These are phyloP conservation scores for Drosophila pandora DNA, from an alignment of 1,140 invertebrate genomes.

Conservation along the genomic window DNA sequence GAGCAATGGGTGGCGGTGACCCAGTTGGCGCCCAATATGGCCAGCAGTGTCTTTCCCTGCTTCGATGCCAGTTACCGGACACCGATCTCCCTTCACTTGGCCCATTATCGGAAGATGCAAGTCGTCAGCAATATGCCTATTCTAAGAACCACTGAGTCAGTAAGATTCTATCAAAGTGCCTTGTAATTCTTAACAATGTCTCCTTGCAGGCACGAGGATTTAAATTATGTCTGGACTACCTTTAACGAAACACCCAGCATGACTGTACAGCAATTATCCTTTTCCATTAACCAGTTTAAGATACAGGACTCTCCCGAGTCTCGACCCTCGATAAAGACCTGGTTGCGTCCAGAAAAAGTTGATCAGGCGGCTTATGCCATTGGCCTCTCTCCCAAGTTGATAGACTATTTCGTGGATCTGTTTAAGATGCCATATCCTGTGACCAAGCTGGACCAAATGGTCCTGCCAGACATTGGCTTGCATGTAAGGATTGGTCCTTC, in stretches of 20 bases:
- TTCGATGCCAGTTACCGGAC: not conserved
- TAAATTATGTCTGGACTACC: constrained; percentile 13
- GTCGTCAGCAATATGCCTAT: constrained; percentile 13
- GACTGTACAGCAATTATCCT: not conserved
- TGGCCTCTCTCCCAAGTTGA: not conserved
- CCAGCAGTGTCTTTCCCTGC: constrained; percentile 15
- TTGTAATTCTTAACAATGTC: not conserved
- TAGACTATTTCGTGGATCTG: not conserved
- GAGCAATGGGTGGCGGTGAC: constrained; percentile 4
- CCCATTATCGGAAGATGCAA: not conserved
- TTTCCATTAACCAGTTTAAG: constrained; percentile 7
- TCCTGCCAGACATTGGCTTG: not conserved
- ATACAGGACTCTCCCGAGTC: not conserved
- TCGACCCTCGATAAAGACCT: not conserved
- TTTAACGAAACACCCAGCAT: not conserved
- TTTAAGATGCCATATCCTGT: not conserved
- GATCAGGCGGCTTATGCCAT: constrained; percentile 1
- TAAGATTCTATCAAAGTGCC: not conserved
- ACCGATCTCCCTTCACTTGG: constrained; percentile 1
- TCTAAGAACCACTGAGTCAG: not conserved
- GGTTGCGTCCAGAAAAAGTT: not conserved
- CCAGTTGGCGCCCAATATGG: constrained; percentile 9
- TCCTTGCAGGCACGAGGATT: not conserved
- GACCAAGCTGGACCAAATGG: constrained; percentile 4
- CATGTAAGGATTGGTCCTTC: no score